A percentile compares a stretch with the other conserved stretches of the same genome.
These are phyloP conservation scores for Lamprologus tigripictilis DNA, from an alignment of 2,113 vertebrate species.

Conservation along the genomic window DNA sequence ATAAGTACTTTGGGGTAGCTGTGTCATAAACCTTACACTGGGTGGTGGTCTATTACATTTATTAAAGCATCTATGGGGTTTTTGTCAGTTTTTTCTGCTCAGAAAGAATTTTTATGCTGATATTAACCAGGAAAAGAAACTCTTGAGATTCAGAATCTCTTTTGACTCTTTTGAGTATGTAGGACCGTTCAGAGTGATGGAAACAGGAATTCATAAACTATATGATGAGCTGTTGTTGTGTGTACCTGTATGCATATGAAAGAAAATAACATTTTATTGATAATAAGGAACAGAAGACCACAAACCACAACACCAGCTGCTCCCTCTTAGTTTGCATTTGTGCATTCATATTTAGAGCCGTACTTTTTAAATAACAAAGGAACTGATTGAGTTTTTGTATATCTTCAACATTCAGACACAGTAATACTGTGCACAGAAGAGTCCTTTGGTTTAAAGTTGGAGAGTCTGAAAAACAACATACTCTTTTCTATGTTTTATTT, in stretches of 20 bases:
- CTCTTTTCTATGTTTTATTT: background rate
- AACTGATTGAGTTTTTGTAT: background rate
- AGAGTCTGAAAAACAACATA: background rate
- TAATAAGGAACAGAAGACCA: background rate
- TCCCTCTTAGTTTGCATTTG: background rate
- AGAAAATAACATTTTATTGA: background rate
- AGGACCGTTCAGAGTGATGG: background rate
- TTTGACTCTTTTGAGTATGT: background rate
- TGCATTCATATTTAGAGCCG: rapidly evolving
- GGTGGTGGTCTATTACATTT: background rate
- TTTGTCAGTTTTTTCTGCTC: background rate
- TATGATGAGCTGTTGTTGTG: background rate
- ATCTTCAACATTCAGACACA: background rate
- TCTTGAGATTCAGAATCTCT: background rate
- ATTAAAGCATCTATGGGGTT: rapidly evolving
- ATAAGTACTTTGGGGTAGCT: background rate
- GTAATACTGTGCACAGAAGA: background rate
- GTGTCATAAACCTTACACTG: background rate
- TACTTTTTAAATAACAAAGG: background rate
- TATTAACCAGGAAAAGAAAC: background rate
- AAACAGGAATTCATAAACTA: background rate
- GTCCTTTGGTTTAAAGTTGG: background rate
- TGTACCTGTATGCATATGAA: background rate
- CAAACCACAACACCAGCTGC: background rate
- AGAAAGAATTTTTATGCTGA: rapidly evolving